Base-by-base conservation (phyloP, 1,140 invertebrate species). In the Drosophila bipectinata region DNA sequence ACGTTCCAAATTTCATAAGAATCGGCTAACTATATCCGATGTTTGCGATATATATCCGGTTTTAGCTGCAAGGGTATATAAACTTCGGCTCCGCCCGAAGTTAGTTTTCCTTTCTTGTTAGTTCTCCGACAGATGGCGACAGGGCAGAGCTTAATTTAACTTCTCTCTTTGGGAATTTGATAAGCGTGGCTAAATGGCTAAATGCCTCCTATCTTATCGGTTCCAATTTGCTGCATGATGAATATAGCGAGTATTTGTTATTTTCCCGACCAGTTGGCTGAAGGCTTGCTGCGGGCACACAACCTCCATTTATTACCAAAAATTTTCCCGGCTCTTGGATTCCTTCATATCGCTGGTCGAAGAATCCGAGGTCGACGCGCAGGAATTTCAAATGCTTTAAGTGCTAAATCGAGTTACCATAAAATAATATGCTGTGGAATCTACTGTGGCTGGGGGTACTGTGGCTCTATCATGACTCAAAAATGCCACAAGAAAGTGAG, bases 171-270 rank as follows among this genome's bases (percentile, higher is more conserved):
- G 44, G 44, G 44, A 26, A 28, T 18, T 55, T 77, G 82, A 87
- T 82, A 87, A 82, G 74, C 51, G 14, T 53, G 34, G 45, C 61
- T 80, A 77, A 52, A 21, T 53, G 34, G 45, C 61, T 80, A 77
- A 82, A 66, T 58, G 51, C 47, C 45, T 49, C 62, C 49, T 87
- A 87, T 87, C 82, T 87, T 87, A 87, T 87, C 82, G 71, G 30
- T 41, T 45, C 37, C 49, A 78, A 72, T 75, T 88, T 72, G 53
- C 83, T 68, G 75, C 67, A 62, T 77, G 63, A 87, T 78, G 82
- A 77, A 80, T 60, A 49, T 51, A 72, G 47, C 44, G 60, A 57
- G 57, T 51, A 76, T 79, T 68, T 64, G 41, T 45, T 71, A 61
- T 62, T 55, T 67, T 58, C 44, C 47, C 59, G 55, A 45, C 55